Base-by-base conservation (phyloP, 1,140 invertebrate genomes). In the Campoletis sonorensis region DNA sequence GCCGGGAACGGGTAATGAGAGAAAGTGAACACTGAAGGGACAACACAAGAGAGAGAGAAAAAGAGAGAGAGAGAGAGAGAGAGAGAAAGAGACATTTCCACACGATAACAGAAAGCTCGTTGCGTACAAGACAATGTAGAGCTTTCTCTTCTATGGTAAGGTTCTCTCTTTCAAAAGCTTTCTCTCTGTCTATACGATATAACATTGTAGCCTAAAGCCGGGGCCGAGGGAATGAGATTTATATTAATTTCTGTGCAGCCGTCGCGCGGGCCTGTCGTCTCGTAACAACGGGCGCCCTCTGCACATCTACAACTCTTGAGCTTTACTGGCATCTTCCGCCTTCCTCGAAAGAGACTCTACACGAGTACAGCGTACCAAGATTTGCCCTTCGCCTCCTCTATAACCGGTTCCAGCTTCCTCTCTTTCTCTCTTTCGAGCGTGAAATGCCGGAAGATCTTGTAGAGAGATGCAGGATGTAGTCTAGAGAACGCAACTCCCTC, bases 241-340 rank as follows among this genome's bases (percentile, higher is more conserved):
- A 85, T 87, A 87, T 87, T 87, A 87, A 87, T 87, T 87, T 87
- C 86, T 83, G 30, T 78, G 75, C 86, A 86, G 83, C 84, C 85
- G 85, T 87, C 76, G 86, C 79, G 81, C 30, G 68, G 64, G 71
- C 61, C 73, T 81, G 77, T 82, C 70, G 81, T 73, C 67, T 71
- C 61, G 76, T 72, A 82, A 82, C 81, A 82, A 79, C 80, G 70
- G 68, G 73, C 68, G 23, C 15, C 49, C 40, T 51, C 45, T 54
- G 23, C 67, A 21, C 30, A 26, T 23, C n/a, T 30, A 27, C 21
- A 51, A 61, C 30, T 23, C 27, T 64, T 8, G 26, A 64, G 54
- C 75, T 40, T 64, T 18, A 23, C 45, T 49, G 49, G 51, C 27
- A 27, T 61, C 58, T 78, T 78, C 58, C 61, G 37, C 49, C 21